These are phyloP conservation scores for Sarcophaga carnaria DNA, from an alignment of 2,888 invertebrate species.

Conservation along the genomic window DNA sequence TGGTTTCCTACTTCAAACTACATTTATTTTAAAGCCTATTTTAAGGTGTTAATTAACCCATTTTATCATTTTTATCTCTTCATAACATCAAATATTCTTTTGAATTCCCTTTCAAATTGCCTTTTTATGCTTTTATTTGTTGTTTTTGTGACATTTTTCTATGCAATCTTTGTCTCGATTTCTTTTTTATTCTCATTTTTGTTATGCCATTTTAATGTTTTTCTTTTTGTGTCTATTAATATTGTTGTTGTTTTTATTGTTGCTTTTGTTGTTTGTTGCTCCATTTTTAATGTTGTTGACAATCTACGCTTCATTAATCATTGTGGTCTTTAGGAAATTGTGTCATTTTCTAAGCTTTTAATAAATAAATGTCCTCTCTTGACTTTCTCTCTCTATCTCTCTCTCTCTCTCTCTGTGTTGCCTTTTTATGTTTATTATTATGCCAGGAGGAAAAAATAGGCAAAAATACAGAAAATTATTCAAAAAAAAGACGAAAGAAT, in stretches of 20 bases:
- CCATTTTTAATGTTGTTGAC: conserved; percentile 46
- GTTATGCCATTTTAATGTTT: conserved; percentile 6
- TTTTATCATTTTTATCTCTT: neutral
- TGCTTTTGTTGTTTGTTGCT: neutral
- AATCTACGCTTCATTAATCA: conserved; percentile 66
- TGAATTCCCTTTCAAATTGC: conserved; percentile 4
- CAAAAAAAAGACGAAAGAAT: neutral
- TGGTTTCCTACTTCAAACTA: no score
- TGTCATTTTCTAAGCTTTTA: conserved; percentile 57
- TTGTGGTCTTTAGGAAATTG: conserved; percentile 57
- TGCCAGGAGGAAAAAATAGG: neutral
- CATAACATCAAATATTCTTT: conserved; percentile 11
- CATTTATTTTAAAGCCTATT: no score
- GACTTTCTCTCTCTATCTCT: conserved; percentile 20
- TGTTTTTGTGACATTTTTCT: conserved; percentile 15
- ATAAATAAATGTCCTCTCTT: conserved; percentile 58
- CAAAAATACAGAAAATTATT: no score
- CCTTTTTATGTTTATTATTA: conserved; percentile 3
- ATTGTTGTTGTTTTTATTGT: neutral
- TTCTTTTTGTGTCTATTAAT: conserved; percentile 25
- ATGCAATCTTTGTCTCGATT: conserved; percentile 8
- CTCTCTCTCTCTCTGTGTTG: neutral
- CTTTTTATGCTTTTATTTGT: conserved; percentile 17
- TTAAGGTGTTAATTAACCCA: no score
- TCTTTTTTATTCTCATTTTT: conserved; percentile 8